A percentile compares a stretch with the other conserved stretches of the same genome.
phyloP scores from a whole-genome alignment of 2,113 vertebrate species.

The Syngnathoides biaculeatus region DNA sequence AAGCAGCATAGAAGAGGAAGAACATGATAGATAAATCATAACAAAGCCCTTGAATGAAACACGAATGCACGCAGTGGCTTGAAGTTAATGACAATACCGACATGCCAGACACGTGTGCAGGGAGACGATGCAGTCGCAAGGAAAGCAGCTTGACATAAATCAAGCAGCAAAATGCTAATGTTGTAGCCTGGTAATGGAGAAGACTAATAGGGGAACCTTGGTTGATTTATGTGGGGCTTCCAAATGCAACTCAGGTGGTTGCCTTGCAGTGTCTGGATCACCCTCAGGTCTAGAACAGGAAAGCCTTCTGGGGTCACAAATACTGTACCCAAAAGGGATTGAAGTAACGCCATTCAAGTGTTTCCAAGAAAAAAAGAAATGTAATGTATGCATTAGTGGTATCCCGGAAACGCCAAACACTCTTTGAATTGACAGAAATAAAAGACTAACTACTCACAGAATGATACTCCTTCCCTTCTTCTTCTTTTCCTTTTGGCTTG shows the following conservation, averaged over 20 bases:
- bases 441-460: no score
- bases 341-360: neutral
- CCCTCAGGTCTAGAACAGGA: no score
- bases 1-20: conserved; percentile 26
- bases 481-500: no score
- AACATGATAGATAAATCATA: conserved; percentile 11
- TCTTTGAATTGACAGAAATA: no score
- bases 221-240: conserved; percentile 51
- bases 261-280: neutral
- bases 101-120: conserved; percentile 45
- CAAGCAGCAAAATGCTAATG: conserved; percentile 63
- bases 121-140: conserved; percentile 37
- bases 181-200: conserved; percentile 32
- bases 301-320: no score
- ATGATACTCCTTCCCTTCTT: no score
- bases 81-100: conserved; percentile 45
- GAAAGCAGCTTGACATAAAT: conserved; percentile 62
- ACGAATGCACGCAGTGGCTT: conserved; percentile 40
- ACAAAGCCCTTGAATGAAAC: conserved; percentile 31
- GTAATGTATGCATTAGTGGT: neutral
- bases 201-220: conserved; percentile 37
- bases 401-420: no score
- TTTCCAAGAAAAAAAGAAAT: neutral
- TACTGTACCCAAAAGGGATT: no score
- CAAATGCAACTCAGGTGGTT: conserved; percentile 29